These are phyloP conservation scores for Phasia obesa DNA, from an alignment of 2,888 invertebrate species.

Conservation along the genomic window DNA sequence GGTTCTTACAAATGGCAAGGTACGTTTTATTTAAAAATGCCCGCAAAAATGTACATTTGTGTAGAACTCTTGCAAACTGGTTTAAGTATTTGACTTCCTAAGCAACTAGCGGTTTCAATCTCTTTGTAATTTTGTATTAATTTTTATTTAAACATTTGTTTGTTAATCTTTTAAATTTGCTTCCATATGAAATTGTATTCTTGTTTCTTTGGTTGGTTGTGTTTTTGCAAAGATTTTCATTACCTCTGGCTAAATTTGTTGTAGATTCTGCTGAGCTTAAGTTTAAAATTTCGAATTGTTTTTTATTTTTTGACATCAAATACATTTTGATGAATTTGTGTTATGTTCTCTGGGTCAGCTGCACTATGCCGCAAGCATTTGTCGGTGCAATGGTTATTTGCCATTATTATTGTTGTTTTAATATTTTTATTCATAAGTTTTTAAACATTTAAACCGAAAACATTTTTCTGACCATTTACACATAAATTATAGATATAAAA, in stretches of 20 bases:
- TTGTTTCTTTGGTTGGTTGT: constrained; percentile 9
- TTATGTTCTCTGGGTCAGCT: constrained; percentile 56
- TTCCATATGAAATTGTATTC: constrained; percentile 38
- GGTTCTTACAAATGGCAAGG: too few relatives aligned
- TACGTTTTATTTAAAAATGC: too few relatives aligned
- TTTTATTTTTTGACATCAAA: constrained; percentile 22
- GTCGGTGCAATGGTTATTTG: constrained; percentile 18
- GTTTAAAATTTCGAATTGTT: constrained; percentile 19
- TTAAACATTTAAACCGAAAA: not conserved
- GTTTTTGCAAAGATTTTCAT: constrained; percentile 20
- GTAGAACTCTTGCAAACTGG: not conserved
- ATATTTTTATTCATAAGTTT: not conserved
- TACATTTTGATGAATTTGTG: constrained; percentile 51
- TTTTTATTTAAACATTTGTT: not conserved
- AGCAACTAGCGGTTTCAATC: constrained; percentile 7
- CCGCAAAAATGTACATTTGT: too few relatives aligned
- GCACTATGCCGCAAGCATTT: constrained; percentile 18
- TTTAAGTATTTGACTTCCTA: not conserved
- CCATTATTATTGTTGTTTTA: constrained; percentile 17
- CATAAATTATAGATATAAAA: too few relatives aligned
- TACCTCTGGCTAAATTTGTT: constrained; percentile 23
- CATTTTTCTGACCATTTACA: not conserved
- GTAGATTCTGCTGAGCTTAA: constrained; percentile 7
- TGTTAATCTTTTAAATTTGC: constrained; percentile 51
- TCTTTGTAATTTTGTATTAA: constrained; percentile 15